phyloP scores from a whole-genome alignment of 2,797 vertebrate genomes.

The Sebastes hubbsi region DNA sequence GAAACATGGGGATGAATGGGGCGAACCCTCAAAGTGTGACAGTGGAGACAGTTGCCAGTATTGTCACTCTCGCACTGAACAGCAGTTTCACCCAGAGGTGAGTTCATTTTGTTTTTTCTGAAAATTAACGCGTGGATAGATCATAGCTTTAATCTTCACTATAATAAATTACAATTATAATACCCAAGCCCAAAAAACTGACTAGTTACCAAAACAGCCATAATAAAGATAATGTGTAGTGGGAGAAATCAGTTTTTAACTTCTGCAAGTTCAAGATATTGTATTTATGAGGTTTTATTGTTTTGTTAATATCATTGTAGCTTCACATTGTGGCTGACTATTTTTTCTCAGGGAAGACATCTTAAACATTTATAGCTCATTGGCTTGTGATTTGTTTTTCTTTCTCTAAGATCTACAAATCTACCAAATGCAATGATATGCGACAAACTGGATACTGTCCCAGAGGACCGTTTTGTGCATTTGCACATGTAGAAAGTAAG shows the following conservation, averaged over 20 bases:
- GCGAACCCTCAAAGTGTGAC: conserved; percentile 92
- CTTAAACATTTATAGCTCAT: neutral
- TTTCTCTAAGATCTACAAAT: conserved; percentile 91
- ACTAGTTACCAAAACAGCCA: neutral
- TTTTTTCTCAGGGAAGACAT: neutral
- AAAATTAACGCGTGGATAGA: neutral
- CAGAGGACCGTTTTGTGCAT: conserved; percentile 93
- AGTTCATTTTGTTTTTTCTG: conserved; percentile 7
- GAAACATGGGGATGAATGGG: conserved; percentile 95
- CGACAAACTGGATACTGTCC: conserved; percentile 93
- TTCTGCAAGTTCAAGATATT: neutral
- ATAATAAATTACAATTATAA: neutral
- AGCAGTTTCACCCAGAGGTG: conserved; percentile 96
- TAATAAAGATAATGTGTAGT: neutral
- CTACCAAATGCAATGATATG: conserved; percentile 96
- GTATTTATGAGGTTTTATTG: neutral
- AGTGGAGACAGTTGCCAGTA: conserved; percentile 91
- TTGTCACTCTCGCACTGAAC: conserved; percentile 96
- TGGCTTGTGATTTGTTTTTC: neutral
- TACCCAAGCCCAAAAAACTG: neutral
- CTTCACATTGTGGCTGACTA: neutral
- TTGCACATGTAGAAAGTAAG: conserved; percentile 94
- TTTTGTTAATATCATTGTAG: neutral
- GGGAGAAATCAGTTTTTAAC: neutral
- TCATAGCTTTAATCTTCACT: neutral